phyloP scores from a whole-genome alignment of 2,888 invertebrate species.

The Epsilonema sp. region DNA sequence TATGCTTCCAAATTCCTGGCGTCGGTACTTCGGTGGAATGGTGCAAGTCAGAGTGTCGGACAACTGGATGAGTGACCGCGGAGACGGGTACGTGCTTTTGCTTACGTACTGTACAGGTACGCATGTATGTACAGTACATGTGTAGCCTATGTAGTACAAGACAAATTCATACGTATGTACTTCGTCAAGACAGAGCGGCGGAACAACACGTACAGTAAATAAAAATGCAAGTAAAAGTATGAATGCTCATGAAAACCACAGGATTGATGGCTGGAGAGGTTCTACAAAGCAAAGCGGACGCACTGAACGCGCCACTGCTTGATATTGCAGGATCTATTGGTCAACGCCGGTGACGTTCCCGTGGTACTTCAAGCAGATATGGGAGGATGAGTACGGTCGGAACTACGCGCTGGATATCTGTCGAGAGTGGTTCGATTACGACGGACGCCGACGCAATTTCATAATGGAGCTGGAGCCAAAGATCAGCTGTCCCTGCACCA shows the following conservation, averaged over 20 bases:
- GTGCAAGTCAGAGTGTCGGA: slow-evolving; percentile 8
- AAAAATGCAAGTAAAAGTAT: too few relatives aligned
- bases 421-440: slow-evolving; percentile 51
- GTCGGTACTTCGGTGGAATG: slow-evolving; percentile 5
- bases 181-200: too few relatives aligned
- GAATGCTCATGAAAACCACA: too few relatives aligned
- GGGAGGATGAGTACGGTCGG: slow-evolving; percentile 53
- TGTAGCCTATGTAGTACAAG: too few relatives aligned
- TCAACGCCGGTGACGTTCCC: slow-evolving; percentile 68
- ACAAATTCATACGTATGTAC: background rate
- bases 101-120: background rate
- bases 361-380: slow-evolving; percentile 75
- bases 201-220: too few relatives aligned
- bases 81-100: slow-evolving; percentile 5
- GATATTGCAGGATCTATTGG: slow-evolving; percentile 47
- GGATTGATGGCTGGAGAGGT: too few relatives aligned
- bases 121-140: too few relatives aligned
- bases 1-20: slow-evolving; percentile 4
- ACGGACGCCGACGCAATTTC: slow-evolving; percentile 15
- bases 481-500: slow-evolving; percentile 55
- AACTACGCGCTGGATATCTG: slow-evolving; percentile 63
- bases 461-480: slow-evolving; percentile 17
- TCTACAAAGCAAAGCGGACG: too few relatives aligned
- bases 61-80: slow-evolving; percentile 8
- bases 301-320: too few relatives aligned